Evolutionary conservation across 2,113 vertebrate species (phyloP), one percentile per base, ranked within the genome.

Genomic region (Pluvianellus socialis): DNA sequence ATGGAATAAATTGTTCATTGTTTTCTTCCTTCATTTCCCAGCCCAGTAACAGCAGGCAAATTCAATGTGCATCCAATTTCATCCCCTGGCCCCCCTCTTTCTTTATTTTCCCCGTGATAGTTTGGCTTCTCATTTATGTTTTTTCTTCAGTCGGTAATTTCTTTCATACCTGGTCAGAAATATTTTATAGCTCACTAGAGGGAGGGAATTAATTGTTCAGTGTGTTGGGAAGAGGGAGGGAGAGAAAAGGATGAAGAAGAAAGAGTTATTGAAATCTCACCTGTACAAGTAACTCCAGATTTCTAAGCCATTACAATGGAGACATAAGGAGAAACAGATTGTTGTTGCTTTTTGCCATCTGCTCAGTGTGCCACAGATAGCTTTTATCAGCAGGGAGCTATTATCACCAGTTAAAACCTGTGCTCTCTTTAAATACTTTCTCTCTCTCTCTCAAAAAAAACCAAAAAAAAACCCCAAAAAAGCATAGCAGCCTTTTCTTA

Each of bases 61-160:
- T 33, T 86, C 33, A 38, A 24, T 4, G 6, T 42, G 15, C 12
- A 10, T 44, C 28, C 1, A 5, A 42, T 68, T 56, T 22, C 5
- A 4, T 9, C 11, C 18, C 5, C 4, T 0, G 1, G 1, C 20
- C 2, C 5, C 3, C 19, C 5, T 11, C 8, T 24, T 35, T 18
- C 27, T 35, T 61, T 79, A 38, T 68, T 70, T 61, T 14, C 11
- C 26, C n/a, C 75, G 1, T 47, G n/a, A 79, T 61, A 79, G 14
- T 24, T 45, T 76, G 33, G 15, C 7, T 92, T 76, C 19, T 44
- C 12, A 65, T 72, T 90, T 30, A 8, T 79, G 7, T 47, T 70
- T 19, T 79, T 92, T 76, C 27, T 80, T 84, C 72, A 55, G 9
- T 32, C 74, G 55, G 7, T 53, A 26, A 58, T 89, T 91, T 92